Evolutionary conservation across 2,113 vertebrate species (phyloP), one percentile per base, ranked within the genome.

Genomic region (Hirundichthys speculiger): DNA sequence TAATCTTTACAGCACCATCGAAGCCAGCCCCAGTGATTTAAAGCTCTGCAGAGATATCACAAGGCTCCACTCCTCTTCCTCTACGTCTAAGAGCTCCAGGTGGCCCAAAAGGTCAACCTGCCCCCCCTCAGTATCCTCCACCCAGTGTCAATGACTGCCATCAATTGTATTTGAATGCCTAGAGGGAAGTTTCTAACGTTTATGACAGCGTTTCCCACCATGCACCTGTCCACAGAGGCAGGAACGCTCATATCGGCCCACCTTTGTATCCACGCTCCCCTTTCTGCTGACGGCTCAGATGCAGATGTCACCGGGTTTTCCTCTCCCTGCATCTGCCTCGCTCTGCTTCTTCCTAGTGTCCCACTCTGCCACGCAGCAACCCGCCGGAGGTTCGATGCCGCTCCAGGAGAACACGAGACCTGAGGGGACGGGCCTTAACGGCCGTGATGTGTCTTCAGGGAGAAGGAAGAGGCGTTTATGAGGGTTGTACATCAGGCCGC

Each of bases 231-330:
- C 0, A 12, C 59, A 59, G 57, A 75, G 40, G 16, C 41, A 59
- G 20, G n/a, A 48, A 12, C 5, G 0, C 13, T 42, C 59, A 55
- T 42, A 67, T 60, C 24, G 55, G 64, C 64, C 53, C 16, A 22
- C 2, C 47, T 64, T 16, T 58, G 55, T 65, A 50, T 10, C 47
- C 40, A 69, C 45, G 14, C 46, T 20, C 62, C 64, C 53, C 69
- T 77, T 87, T 74, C 59, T 75, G 80, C 82, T 76, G 73, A 87
- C 68, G 62, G 71, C 82, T 76, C 75, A 80, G 84, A 85, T 71
- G 63, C 59, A 62, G 75, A 73, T 76, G 84, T 83, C 82, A 67
- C 59, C 25, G 52, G 22, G 47, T 75, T 86, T 61, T 75, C 73
- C 6, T 62, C 51, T 47, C 51, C 45, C 19, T 3, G n/a, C 55